These are phyloP conservation scores for Pollenia griseotomentosa DNA, from an alignment of 2,888 invertebrate species.

Conservation along the genomic window DNA sequence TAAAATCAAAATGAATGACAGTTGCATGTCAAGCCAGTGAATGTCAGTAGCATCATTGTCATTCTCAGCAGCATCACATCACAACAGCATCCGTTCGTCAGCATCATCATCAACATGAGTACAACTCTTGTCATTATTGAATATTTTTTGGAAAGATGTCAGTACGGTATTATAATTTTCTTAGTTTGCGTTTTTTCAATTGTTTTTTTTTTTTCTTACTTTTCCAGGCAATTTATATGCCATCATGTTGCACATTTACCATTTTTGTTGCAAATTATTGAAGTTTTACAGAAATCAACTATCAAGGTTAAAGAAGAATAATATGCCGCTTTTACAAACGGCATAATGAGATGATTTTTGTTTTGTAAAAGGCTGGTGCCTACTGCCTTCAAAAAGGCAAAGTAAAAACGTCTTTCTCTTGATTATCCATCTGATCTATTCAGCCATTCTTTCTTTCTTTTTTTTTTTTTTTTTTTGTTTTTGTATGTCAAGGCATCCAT, in stretches of 20 bases:
- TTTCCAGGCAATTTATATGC: conserved; percentile 65
- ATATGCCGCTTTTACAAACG: conserved; percentile 65
- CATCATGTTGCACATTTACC: conserved; percentile 56
- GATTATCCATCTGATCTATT: conserved; percentile 75
- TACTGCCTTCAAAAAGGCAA: too few species aligned
- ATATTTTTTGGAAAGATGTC: conserved; percentile 72
- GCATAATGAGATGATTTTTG: conserved; percentile 71
- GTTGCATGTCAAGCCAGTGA: conserved; percentile 69
- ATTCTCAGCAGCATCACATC: conserved; percentile 49
- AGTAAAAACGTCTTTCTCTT: conserved; percentile 78
- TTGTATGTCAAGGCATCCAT: conserved; percentile 50
- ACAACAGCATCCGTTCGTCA: conserved; percentile 37
- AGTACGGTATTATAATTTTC: conserved; percentile 73
- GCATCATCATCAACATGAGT: conserved; percentile 50
- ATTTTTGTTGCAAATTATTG: conserved; percentile 73
- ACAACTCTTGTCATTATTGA: conserved; percentile 68
- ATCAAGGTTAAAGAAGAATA: conserved; percentile 54
- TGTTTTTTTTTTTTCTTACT: neutral
- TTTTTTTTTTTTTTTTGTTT: neutral
- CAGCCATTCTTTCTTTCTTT: conserved; percentile 13
- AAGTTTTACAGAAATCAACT: conserved; percentile 75
- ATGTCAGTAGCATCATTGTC: conserved; percentile 68
- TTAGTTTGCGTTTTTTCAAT: conserved; percentile 1
- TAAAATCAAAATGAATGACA: conserved; percentile 69
- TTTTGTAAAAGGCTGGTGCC: conserved; percentile 70